Conservation (phyloP, 2,113 vertebrate species). For the Narcine bancroftii region DNA sequence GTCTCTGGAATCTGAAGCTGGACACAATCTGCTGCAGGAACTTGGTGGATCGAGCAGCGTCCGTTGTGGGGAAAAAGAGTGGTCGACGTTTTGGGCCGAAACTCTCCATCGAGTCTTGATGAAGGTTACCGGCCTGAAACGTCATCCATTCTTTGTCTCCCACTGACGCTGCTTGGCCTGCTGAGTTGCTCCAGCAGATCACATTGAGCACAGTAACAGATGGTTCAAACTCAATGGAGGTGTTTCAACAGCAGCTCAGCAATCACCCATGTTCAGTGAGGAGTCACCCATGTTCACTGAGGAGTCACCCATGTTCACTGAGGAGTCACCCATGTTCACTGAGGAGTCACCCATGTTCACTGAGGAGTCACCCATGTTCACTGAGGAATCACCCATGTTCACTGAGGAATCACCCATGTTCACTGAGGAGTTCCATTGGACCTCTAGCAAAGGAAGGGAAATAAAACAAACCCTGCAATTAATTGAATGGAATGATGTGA, state of each 20-base stretch:
- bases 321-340: not conserved
- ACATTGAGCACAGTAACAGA: not conserved
- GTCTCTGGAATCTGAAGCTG: no score
- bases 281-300: not conserved
- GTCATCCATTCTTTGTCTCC: no score
- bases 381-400: not conserved
- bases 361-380: not conserved
- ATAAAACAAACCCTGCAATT: constrained; percentile 9
- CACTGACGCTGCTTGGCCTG: no score
- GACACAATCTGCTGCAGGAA: no score
- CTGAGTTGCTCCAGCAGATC: no score
- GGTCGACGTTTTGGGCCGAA: no score
- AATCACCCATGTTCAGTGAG: not conserved
- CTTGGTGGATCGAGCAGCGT: no score
- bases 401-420: not conserved
- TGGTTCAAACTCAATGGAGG: not conserved
- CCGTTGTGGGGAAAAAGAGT: no score
- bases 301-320: no score
- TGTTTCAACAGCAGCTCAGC: not conserved
- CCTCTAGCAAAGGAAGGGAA: not conserved
- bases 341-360: no score
- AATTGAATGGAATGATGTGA: constrained; percentile 26
- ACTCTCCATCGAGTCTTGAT: no score
- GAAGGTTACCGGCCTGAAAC: no score
- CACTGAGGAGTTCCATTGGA: not conserved